Evolutionary conservation across 2,113 vertebrate genomes (phyloP).

Genomic region (Cygnus atratus): DNA sequence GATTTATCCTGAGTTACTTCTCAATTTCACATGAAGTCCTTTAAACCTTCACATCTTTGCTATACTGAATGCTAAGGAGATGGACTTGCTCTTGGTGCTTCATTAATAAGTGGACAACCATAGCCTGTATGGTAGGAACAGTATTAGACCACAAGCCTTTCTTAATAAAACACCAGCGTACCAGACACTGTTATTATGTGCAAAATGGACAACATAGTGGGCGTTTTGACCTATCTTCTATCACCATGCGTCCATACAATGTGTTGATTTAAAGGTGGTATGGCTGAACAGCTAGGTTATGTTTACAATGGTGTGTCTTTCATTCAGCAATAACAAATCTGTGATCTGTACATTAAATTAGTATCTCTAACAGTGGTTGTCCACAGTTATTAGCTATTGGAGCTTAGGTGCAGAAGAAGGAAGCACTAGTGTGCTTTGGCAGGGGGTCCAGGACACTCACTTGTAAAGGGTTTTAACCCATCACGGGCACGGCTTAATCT

Average conservation of each 20-base stretch:
- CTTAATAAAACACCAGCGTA: neutral
- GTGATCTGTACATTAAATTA: neutral
- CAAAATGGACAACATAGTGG: neutral
- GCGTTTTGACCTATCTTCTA: neutral
- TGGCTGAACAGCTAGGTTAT: neutral
- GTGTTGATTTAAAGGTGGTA: neutral
- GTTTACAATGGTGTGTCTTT: fast-evolving
- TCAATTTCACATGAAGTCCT: neutral
- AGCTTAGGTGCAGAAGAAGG: neutral
- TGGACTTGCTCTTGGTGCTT: neutral
- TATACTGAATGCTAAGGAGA: neutral
- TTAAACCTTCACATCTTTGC: neutral
- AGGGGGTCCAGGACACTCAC: slow-evolving; percentile 17
- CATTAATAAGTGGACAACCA: neutral
- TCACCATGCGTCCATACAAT: neutral
- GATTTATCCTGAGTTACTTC: neutral
- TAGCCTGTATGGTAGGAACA: neutral
- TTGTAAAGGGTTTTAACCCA: slow-evolving; percentile 21
- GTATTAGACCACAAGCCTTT: neutral
- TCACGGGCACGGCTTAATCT: neutral
- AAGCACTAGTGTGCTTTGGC: neutral
- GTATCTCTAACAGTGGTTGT: neutral
- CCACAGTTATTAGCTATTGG: neutral
- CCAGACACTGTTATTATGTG: neutral
- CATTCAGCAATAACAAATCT: neutral